Evolutionary conservation across 2,113 vertebrate species (phyloP).

Genomic region (Rhodinocichla rosea): DNA sequence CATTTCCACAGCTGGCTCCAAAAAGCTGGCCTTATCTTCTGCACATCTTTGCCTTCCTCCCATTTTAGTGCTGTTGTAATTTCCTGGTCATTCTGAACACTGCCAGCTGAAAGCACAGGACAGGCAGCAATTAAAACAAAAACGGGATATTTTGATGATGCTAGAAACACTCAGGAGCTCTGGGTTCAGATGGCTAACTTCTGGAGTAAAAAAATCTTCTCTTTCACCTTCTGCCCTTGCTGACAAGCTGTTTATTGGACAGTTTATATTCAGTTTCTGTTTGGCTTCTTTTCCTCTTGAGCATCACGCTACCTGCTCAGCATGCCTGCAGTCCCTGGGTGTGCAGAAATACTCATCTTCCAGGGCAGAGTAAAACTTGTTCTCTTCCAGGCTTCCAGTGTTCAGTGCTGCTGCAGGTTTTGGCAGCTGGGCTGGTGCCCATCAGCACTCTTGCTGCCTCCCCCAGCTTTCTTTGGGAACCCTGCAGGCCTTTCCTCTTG

Average conservation of each 20-base stretch:
- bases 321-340: fast-evolving
- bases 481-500: fast-evolving
- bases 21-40: neutral
- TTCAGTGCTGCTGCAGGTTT: neutral
- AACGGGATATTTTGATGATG: neutral
- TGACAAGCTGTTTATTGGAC: neutral
- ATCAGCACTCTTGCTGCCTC: neutral
- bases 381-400: neutral
- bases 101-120: neutral
- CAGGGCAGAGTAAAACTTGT: neutral
- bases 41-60: neutral
- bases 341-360: neutral
- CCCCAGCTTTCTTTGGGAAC: too few relatives aligned
- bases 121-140: neutral
- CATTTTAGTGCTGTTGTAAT: neutral
- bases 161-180: neutral
- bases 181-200: neutral
- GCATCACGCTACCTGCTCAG: fast-evolving
- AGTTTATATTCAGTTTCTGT: neutral
- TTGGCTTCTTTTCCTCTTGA: neutral
- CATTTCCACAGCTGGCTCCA: neutral
- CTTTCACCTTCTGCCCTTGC: neutral
- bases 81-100: neutral
- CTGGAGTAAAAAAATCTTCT: neutral
- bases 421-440: neutral